Evolutionary conservation across 2,113 vertebrate genomes (phyloP).

Genomic region (Zosterops borbonicus): DNA sequence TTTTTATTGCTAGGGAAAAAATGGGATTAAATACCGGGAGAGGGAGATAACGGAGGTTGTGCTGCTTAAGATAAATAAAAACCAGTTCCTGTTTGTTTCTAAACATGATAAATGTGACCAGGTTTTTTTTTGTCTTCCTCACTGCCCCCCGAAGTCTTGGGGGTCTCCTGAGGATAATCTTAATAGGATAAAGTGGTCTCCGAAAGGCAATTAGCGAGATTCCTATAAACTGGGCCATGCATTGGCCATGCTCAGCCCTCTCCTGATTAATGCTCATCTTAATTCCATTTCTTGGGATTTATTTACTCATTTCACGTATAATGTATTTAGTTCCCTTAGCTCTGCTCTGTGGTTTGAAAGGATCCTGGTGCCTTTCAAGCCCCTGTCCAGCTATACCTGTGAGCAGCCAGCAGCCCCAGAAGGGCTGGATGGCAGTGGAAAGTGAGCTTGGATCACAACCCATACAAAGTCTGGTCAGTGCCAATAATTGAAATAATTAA

Average conservation of each 20-base stretch:
- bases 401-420: neutral
- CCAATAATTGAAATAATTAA: neutral
- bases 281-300: conserved; percentile 67
- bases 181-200: conserved; percentile 70
- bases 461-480: neutral
- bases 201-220: conserved; percentile 73
- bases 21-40: conserved; percentile 28
- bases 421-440: neutral
- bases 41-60: conserved; percentile 37
- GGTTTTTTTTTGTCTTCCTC: neutral
- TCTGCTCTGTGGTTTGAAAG: neutral
- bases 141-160: neutral
- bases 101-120: conserved; percentile 61
- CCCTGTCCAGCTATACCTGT: accelerated
- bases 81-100: conserved; percentile 63
- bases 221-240: conserved; percentile 33
- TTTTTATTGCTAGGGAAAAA: neutral
- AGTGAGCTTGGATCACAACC: neutral
- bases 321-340: conserved; percentile 8
- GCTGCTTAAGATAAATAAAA: conserved; percentile 68
- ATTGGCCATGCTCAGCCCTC: conserved; percentile 23
- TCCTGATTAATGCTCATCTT: conserved; percentile 67
- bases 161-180: conserved; percentile 55
- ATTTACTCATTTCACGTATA: conserved; percentile 61
- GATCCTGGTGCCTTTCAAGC: neutral